Evolutionary conservation across 2,797 vertebrate genomes (phyloP).

Genomic region (Anguilla megastoma): DNA sequence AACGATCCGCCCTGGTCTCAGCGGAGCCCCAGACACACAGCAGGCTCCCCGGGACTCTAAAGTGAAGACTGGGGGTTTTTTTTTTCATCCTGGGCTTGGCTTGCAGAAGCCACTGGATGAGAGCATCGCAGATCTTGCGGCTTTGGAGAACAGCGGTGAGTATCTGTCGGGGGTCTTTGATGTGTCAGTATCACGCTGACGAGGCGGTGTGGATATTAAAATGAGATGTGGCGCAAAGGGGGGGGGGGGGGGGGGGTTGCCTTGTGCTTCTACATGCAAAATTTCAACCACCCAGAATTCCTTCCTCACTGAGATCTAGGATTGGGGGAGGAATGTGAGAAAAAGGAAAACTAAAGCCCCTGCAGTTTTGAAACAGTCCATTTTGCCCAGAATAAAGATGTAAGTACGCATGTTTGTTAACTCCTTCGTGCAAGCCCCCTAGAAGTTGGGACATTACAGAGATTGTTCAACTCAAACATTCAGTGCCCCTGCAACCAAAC

Average conservation of each 20-base stretch:
- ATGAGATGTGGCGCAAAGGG: constrained; percentile 54
- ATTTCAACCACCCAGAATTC: constrained; percentile 36
- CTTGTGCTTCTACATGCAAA: not conserved
- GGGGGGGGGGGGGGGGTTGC: constrained; percentile 29
- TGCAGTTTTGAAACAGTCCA: no score
- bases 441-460: no score
- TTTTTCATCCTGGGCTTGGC: constrained; percentile 52
- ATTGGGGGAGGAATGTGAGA: no score
- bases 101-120: constrained; percentile 24
- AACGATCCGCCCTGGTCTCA: constrained; percentile 33
- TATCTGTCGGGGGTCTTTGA: constrained; percentile 68
- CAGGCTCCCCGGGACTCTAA: constrained; percentile 59
- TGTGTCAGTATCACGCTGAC: constrained; percentile 65
- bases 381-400: no score
- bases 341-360: no score
- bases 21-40: constrained; percentile 63
- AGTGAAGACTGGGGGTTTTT: constrained; percentile 56
- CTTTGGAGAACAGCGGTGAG: constrained; percentile 51
- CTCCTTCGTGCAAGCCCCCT: no score
- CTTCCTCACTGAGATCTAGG: constrained; percentile 13
- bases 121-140: constrained; percentile 43
- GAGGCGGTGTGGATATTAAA: constrained; percentile 54
- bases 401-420: no score
- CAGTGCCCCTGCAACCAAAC: no score
- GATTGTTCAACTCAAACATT: no score